A percentile compares a stretch with the other conserved stretches of the same genome.
phyloP scores from a whole-genome alignment of 2,113 vertebrate genomes.

The Gallinago undulata region DNA sequence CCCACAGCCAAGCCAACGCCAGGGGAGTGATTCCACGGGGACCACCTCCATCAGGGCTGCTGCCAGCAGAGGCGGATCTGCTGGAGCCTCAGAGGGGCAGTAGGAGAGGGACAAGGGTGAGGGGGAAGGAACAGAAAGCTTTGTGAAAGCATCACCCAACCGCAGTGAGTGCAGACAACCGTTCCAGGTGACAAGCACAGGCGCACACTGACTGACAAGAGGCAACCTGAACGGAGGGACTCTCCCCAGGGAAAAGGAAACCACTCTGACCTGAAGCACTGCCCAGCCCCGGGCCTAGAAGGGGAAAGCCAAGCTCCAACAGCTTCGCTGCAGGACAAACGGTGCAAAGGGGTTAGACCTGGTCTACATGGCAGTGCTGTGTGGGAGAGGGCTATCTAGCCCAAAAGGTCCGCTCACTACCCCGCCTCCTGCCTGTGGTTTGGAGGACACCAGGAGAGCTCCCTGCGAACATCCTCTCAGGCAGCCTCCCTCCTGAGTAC shows the following conservation, averaged over 20 bases:
- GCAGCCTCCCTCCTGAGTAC: background rate
- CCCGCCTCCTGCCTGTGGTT: background rate
- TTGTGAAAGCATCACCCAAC: background rate
- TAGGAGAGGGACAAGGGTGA: background rate
- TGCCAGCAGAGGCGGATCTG: background rate
- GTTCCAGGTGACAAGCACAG: background rate
- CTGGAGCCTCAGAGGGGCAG: background rate
- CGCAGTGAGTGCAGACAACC: background rate
- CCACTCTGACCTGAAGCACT: background rate
- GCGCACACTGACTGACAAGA: background rate
- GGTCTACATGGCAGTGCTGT: background rate
- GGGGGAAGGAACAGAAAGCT: slow-evolving; percentile 7
- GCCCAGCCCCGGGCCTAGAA: background rate
- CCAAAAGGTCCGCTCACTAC: background rate
- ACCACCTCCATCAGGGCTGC: background rate
- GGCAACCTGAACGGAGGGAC: background rate
- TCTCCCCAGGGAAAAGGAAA: background rate
- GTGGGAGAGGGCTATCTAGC: background rate
- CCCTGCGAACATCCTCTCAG: background rate
- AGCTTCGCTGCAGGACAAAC: background rate
- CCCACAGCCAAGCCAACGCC: background rate
- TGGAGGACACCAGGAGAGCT: background rate
- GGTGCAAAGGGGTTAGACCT: background rate
- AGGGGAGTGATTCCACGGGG: background rate
- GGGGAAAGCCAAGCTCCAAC: background rate